Conservation (phyloP, 2,797 vertebrate genomes). For the Xenopus petersii region DNA sequence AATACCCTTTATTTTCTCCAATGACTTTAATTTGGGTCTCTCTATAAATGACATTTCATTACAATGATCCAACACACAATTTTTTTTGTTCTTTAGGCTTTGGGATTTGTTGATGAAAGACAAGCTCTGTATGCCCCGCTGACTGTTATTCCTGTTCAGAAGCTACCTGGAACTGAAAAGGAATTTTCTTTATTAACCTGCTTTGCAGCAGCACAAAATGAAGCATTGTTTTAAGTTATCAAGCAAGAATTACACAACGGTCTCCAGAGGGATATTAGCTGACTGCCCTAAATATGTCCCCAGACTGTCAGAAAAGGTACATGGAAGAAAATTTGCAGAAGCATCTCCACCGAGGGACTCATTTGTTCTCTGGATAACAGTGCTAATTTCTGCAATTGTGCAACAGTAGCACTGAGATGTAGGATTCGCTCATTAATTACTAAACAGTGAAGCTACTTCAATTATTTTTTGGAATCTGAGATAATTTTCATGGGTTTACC, state of each 20-base stretch:
- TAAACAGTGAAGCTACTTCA: constrained; percentile 8
- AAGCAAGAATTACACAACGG: constrained; percentile 14
- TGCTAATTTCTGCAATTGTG: constrained; percentile 31
- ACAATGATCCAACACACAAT: too few relatives aligned
- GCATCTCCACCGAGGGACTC: constrained; percentile 24
- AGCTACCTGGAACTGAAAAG: neutral
- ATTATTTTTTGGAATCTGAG: neutral
- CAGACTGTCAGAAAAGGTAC: constrained; percentile 9
- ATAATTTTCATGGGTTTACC: constrained; percentile 7
- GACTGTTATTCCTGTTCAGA: neutral
- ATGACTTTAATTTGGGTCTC: too few relatives aligned
- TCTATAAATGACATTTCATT: too few relatives aligned
- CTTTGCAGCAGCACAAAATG: neutral
- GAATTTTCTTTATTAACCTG: constrained; percentile 13
- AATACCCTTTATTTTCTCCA: too few relatives aligned
- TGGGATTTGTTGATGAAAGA: too few relatives aligned
- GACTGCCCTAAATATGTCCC: constrained; percentile 20
- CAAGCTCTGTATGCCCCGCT: too few relatives aligned
- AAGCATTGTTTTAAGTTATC: constrained; percentile 3
- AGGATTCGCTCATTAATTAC: constrained; percentile 32
- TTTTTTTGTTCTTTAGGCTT: too few relatives aligned
- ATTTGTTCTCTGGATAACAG: constrained; percentile 34
- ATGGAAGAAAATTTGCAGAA: constrained; percentile 19
- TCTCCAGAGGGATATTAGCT: constrained; percentile 13
- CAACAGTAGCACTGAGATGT: constrained; percentile 29